Percentiles rank a stretch among this genome's conserved stretches.
Conservation (phyloP, 1,140 invertebrate species). For the Sminthurides bifidus region DNA sequence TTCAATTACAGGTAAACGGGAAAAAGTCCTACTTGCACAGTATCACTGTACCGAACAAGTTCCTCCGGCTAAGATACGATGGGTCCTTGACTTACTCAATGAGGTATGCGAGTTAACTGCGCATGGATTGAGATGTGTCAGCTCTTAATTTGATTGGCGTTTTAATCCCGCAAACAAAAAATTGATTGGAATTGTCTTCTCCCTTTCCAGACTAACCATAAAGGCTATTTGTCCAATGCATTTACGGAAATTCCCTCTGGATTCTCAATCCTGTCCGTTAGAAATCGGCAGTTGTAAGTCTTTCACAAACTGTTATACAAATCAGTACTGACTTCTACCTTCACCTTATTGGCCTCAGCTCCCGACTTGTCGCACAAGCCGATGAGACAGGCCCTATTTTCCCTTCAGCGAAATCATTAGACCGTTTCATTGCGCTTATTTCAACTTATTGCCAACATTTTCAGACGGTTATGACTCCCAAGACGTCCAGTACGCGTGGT, state of each 20-base stretch:
- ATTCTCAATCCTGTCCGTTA: conserved; percentile 48
- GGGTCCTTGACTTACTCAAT: conserved; percentile 51
- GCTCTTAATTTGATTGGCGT: not conserved
- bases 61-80: conserved; percentile 46
- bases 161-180: not conserved
- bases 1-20: conserved; percentile 39
- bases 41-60: conserved; percentile 52
- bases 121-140: not conserved
- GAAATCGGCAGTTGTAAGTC: conserved; percentile 51
- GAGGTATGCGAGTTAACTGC: conserved; percentile 37
- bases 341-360: no score
- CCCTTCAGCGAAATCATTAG: no score
- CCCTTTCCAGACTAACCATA: conserved; percentile 46
- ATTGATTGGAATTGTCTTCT: not conserved
- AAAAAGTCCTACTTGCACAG: conserved; percentile 49
- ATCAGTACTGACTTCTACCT: no score
- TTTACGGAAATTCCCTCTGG: conserved; percentile 52
- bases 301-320: no score
- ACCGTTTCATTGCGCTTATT: no score
- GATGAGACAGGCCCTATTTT: no score
- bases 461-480: conserved; percentile 46
- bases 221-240: conserved; percentile 53
- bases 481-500: conserved; percentile 48
- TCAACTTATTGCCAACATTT: not conserved
- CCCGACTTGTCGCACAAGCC: no score